These are phyloP conservation scores for Simalia tracyae DNA, from an alignment of 2,797 vertebrate genomes.

Conservation along the genomic window DNA sequence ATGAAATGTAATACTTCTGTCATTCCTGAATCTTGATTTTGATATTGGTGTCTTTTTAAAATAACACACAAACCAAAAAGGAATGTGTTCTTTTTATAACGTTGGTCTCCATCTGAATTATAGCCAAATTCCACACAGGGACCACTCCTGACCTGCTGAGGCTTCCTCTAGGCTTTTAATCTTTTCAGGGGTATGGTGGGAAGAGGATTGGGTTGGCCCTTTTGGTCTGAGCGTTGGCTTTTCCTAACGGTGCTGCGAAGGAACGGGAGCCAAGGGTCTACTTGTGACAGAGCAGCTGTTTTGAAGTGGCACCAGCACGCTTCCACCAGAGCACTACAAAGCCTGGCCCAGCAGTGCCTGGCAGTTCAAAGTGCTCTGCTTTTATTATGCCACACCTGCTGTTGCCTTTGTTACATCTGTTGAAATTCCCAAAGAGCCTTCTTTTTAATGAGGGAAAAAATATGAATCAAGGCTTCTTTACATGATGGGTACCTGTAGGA, in stretches of 20 bases:
- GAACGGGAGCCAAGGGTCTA: conserved; percentile 67
- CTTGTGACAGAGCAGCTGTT: conserved; percentile 70
- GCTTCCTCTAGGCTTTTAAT: conserved; percentile 22
- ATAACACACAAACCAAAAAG: not conserved
- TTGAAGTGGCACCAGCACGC: conserved; percentile 63
- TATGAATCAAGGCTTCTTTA: conserved; percentile 62
- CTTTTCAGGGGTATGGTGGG: not conserved
- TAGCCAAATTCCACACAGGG: conserved; percentile 47
- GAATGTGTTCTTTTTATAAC: not conserved
- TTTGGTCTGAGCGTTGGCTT: conserved; percentile 45
- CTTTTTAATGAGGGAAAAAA: conserved; percentile 66
- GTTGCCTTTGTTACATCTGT: conserved; percentile 61
- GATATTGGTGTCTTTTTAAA: conserved; percentile 38
- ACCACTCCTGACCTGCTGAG: conserved; percentile 53
- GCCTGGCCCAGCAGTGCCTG: conserved; percentile 56
- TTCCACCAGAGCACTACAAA: conserved; percentile 64
- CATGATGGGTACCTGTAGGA: conserved; percentile 58
- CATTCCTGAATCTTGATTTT: conserved; percentile 43
- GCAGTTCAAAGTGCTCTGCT: conserved; percentile 68
- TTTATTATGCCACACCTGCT: conserved; percentile 67
- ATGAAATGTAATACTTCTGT: not conserved
- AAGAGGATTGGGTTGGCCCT: not conserved
- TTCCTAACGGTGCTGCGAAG: conserved; percentile 46
- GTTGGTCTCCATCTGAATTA: conserved; percentile 35
- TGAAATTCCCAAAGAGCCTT: conserved; percentile 69